phyloP scores from a whole-genome alignment of 2,888 invertebrate species.

The Erebia palarica region DNA sequence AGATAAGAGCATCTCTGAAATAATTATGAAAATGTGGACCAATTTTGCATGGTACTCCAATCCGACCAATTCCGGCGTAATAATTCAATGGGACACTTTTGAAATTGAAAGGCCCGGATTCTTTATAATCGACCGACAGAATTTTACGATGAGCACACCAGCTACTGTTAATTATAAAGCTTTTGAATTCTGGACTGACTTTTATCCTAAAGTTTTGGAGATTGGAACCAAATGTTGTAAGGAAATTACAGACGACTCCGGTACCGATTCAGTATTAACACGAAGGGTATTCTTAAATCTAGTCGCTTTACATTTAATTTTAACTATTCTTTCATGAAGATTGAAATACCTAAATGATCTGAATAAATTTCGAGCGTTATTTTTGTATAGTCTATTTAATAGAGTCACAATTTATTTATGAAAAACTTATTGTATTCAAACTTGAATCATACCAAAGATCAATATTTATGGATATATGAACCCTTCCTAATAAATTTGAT shows the following conservation, averaged over 20 bases:
- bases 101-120: conserved; percentile 86
- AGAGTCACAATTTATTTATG: conserved; percentile 53
- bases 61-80: conserved; percentile 86
- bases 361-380: conserved; percentile 58
- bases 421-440: conserved; percentile 29
- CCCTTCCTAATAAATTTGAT: conserved; percentile 34
- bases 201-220: conserved; percentile 89
- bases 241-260: conserved; percentile 72
- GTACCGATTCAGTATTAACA: conserved; percentile 53
- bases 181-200: conserved; percentile 92
- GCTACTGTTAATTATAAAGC: conserved; percentile 88
- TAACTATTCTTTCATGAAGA: conserved; percentile 58
- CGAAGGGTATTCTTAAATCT: conserved; percentile 54
- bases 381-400: conserved; percentile 73
- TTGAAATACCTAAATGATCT: conserved; percentile 28
- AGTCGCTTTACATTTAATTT: conserved; percentile 54
- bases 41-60: conserved; percentile 90
- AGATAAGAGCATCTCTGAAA: conserved; percentile 90
- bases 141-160: conserved; percentile 88
- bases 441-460: conserved; percentile 24
- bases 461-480: conserved; percentile 43
- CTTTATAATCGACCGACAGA: conserved; percentile 87
- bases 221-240: conserved; percentile 90
- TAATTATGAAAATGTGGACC: conserved; percentile 91
- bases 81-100: conserved; percentile 89